Evolutionary conservation across 2,113 vertebrate species (phyloP).

Genomic region (Solea senegalensis): DNA sequence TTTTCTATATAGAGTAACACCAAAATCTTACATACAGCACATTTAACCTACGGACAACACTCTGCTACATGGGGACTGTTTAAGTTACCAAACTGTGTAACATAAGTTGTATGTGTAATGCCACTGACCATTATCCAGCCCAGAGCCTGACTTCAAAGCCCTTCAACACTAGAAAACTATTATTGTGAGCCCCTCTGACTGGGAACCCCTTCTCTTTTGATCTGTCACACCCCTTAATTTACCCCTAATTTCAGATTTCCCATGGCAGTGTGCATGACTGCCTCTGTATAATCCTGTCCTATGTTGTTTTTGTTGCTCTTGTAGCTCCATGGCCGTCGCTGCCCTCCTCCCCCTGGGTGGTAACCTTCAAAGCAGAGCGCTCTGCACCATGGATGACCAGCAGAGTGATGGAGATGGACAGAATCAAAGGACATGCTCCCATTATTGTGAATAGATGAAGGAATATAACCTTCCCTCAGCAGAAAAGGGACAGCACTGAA

Average conservation of each 20-base stretch:
- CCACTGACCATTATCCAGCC: constrained; percentile 51
- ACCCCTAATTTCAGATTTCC: constrained; percentile 46
- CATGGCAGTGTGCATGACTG: constrained; percentile 54
- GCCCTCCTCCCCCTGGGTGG: constrained; percentile 28
- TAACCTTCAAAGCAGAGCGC: constrained; percentile 48
- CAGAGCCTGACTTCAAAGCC: constrained; percentile 67
- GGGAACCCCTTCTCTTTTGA: constrained; percentile 59
- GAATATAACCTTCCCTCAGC: constrained; percentile 28
- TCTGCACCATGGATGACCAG: constrained; percentile 48
- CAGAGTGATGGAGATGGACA: constrained; percentile 57
- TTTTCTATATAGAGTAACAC: no score
- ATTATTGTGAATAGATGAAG: constrained; percentile 56
- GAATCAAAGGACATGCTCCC: constrained; percentile 38
- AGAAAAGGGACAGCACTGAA: not conserved
- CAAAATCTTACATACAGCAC: not conserved
- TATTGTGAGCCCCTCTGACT: constrained; percentile 37
- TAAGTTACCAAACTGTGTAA: constrained; percentile 29
- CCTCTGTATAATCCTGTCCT: constrained; percentile 63
- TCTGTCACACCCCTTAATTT: constrained; percentile 62
- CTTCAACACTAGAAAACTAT: constrained; percentile 45
- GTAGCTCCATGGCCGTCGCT: constrained; percentile 61
- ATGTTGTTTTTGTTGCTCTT: constrained; percentile 63
- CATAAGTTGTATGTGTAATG: constrained; percentile 37
- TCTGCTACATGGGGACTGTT: not conserved
- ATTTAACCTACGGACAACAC: not conserved